phyloP scores from a whole-genome alignment of 1,140 invertebrate genomes.

The Tetramorium alpestre region DNA sequence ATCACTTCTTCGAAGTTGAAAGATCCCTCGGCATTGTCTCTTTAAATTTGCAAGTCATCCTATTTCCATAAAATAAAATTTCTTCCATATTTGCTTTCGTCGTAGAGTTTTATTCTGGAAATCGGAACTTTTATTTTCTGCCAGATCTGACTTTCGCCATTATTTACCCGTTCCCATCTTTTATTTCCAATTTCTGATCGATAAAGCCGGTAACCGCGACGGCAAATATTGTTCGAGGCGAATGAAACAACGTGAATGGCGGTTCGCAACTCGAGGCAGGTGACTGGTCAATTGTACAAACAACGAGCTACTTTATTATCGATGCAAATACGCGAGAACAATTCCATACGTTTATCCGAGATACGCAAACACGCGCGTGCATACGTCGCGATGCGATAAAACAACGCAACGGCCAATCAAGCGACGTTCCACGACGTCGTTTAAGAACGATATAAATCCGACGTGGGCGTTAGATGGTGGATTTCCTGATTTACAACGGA shows the following conservation, averaged over 20 bases:
- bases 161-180: not conserved
- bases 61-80: not conserved
- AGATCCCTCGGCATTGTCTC: not conserved
- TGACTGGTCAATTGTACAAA: constrained; percentile 52
- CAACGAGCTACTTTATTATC: constrained; percentile 58
- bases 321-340: constrained; percentile 62
- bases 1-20: constrained; percentile 25
- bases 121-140: not conserved
- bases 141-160: not conserved
- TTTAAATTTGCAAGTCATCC: not conserved
- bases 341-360: constrained; percentile 39
- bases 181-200: not conserved
- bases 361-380: not conserved
- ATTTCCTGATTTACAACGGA: constrained; percentile 60
- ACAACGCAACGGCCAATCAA: constrained; percentile 31
- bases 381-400: constrained; percentile 18
- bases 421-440: constrained; percentile 6
- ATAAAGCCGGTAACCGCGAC: constrained; percentile 14
- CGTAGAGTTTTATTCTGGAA: not conserved
- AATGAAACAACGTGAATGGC: constrained; percentile 19
- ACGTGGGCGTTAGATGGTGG: constrained; percentile 44
- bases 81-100: not conserved
- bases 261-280: constrained; percentile 37
- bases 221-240: constrained; percentile 4
- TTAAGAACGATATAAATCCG: constrained; percentile 54